A percentile compares a stretch with the other conserved stretches of the same genome.
These are phyloP conservation scores for Zoanthus solanderi DNA, from an alignment of 92 coral and sea anemone genomes.

Conservation along the genomic window DNA sequence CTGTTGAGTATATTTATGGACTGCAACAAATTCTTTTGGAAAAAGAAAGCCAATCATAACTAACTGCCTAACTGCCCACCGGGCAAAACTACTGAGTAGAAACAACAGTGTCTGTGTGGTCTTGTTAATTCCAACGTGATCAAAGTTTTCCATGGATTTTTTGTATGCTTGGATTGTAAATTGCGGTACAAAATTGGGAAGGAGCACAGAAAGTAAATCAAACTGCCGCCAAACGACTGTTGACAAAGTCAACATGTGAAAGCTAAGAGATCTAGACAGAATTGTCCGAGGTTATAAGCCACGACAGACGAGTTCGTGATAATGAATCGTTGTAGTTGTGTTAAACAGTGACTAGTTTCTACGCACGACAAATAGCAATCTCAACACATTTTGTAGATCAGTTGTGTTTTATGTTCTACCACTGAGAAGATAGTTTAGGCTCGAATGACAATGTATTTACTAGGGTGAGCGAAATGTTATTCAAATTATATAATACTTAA, in stretches of 20 bases:
- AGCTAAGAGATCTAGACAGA: background rate
- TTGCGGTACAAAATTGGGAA: background rate
- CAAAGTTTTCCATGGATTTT: background rate
- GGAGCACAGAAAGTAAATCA: background rate
- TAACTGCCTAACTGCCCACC: conserved; percentile 27
- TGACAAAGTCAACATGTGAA: background rate
- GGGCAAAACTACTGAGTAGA: conserved; percentile 14
- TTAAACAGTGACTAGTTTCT: conserved; percentile 1
- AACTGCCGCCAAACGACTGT: background rate
- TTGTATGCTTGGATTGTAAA: background rate
- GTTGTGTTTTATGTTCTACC: conserved; percentile 17
- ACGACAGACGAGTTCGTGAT: background rate
- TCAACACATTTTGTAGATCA: background rate
- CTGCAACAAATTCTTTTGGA: conserved; percentile 59
- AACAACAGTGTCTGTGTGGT: background rate
- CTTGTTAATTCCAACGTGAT: background rate
- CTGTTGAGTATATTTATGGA: conserved; percentile 67
- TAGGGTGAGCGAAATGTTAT: background rate
- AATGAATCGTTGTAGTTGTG: background rate
- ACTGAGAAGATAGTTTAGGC: conserved; percentile 22
- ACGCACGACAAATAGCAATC: background rate
- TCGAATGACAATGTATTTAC: conserved; percentile 3
- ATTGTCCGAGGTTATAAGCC: background rate
- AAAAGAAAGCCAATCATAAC: conserved; percentile 31
- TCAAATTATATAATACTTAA: background rate